These are phyloP conservation scores for Leptopilina myrica DNA, from an alignment of 2,888 invertebrate genomes.

Conservation along the genomic window DNA sequence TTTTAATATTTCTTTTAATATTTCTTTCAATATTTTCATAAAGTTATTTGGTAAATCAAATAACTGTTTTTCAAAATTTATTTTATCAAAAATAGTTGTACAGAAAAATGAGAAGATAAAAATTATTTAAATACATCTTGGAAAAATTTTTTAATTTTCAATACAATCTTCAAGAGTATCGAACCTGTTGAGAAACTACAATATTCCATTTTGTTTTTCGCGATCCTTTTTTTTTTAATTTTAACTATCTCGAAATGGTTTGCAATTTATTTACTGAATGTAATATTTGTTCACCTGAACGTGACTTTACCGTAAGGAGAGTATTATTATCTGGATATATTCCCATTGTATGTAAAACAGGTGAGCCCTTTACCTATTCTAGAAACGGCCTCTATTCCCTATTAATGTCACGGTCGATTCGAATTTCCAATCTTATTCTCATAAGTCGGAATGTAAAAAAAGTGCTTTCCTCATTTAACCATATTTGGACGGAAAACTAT, in stretches of 20 bases:
- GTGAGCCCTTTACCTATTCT: slow-evolving; percentile 23
- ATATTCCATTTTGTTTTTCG: neutral
- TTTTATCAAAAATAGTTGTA: too few relatives aligned
- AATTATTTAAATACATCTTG: too few relatives aligned
- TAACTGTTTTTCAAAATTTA: too few relatives aligned
- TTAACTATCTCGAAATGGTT: neutral
- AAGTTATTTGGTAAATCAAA: too few relatives aligned
- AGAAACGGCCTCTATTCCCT: slow-evolving; percentile 3
- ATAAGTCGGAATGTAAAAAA: neutral
- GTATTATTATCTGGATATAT: slow-evolving; percentile 29
- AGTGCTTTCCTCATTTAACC: too few relatives aligned
- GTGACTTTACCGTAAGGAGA: slow-evolving; percentile 17
- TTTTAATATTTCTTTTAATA: too few relatives aligned
- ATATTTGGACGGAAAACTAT: too few relatives aligned
- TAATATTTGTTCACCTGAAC: slow-evolving; percentile 21
- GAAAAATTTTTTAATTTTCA: too few relatives aligned
- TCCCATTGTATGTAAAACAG: slow-evolving; percentile 27
- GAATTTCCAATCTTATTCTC: slow-evolving; percentile 16
- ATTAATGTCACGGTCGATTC: slow-evolving; percentile 29
- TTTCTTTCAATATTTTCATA: too few relatives aligned
- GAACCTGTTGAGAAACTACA: neutral
- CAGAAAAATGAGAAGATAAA: too few relatives aligned
- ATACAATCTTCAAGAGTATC: too few relatives aligned
- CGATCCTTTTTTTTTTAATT: neutral
- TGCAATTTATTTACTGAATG: slow-evolving; percentile 4